phyloP scores from a whole-genome alignment of 1,140 invertebrate species.

The Penaeus japonicus region DNA sequence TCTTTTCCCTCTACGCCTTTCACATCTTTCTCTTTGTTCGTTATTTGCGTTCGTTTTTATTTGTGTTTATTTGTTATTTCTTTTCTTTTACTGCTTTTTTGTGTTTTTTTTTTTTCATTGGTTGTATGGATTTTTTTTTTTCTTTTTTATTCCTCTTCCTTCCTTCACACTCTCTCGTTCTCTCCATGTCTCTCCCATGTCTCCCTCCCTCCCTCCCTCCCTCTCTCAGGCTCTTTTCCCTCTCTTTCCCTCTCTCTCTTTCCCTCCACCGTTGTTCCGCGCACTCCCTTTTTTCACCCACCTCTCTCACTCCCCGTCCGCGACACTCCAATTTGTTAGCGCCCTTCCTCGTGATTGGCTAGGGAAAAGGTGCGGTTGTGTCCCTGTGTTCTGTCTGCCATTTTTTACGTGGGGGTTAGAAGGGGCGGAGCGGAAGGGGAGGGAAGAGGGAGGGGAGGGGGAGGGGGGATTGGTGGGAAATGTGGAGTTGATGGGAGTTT shows the following conservation, averaged over 20 bases:
- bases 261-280: background rate
- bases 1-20: too few relatives aligned
- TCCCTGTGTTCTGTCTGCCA: too few relatives aligned
- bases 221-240: background rate
- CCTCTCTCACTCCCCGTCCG: background rate
- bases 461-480: background rate
- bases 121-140: too few relatives aligned
- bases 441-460: background rate
- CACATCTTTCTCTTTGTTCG: background rate
- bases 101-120: too few relatives aligned
- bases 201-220: too few relatives aligned
- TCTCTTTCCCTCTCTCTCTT: background rate
- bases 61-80: background rate
- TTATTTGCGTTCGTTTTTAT: background rate
- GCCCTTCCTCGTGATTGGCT: too few relatives aligned
- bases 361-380: too few relatives aligned
- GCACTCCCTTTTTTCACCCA: too few relatives aligned
- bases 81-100: too few relatives aligned
- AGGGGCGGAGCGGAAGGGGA: background rate
- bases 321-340: background rate
- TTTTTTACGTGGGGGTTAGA: background rate
- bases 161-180: too few relatives aligned
- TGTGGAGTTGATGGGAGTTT: background rate
- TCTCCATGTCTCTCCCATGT: too few relatives aligned
- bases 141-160: too few relatives aligned